Evolutionary conservation across 64 coral and sea anemone genomes (phyloP).

Genomic region (Orbicella faveolata): DNA sequence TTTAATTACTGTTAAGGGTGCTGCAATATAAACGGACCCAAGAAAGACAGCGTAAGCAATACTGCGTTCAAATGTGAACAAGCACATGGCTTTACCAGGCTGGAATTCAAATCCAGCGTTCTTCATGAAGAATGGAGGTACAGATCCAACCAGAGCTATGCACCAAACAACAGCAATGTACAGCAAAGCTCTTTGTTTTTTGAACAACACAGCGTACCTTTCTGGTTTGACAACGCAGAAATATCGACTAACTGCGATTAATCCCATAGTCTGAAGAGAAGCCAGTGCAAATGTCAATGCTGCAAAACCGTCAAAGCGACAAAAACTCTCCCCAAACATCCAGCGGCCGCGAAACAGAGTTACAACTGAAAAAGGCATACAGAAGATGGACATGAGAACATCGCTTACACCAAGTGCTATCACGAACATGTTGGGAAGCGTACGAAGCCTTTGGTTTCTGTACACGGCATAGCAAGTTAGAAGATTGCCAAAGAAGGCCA

Average conservation of each 20-base stretch:
- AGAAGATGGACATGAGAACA: conserved; percentile 20
- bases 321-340: neutral
- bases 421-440: conserved; percentile 38
- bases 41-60: conserved; percentile 60
- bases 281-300: conserved; percentile 17
- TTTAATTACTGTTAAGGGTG: neutral
- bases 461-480: conserved; percentile 12
- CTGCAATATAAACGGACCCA: conserved; percentile 37
- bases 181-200: conserved; percentile 17
- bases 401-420: conserved; percentile 35
- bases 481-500: conserved; percentile 4
- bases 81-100: conserved; percentile 70
- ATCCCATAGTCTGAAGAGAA: no score
- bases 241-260: no score
- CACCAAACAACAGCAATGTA: conserved; percentile 51
- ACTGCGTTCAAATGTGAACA: conserved; percentile 60
- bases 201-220: neutral
- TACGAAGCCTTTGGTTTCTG: conserved; percentile 11
- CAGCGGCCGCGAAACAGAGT: conserved; percentile 1
- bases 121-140: conserved; percentile 43
- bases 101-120: conserved; percentile 48
- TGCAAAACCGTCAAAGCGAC: conserved; percentile 46
- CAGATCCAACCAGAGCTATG: conserved; percentile 28
- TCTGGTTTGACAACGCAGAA: no score
- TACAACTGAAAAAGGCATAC: conserved; percentile 62